Evolutionary conservation across 2,888 invertebrate genomes (phyloP), one percentile per base, ranked within the genome.

Genomic region (Melanargia galathea): DNA sequence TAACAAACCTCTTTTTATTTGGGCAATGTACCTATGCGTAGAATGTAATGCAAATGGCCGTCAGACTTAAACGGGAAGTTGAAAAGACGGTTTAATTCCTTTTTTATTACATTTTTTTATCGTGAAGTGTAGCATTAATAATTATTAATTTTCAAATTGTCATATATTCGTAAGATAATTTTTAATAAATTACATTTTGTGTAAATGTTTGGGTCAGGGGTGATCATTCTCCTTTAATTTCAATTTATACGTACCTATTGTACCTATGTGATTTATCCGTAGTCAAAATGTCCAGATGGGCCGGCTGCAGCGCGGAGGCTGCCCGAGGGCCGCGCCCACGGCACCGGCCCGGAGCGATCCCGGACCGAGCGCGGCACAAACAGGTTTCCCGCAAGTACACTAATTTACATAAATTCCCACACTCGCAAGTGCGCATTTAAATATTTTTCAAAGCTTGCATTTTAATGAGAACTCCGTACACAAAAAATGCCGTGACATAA

Each of bases 331-430:
- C 10, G 45, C 20, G 11, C 45, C 20, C 13, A 11, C 35, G 2
- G n/a, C n/a, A n/a, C 40, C 40, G 11, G 68, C 16, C 16, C 7
- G 40, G 13, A 68, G 51, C 30, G 5, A 8, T 11, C 38, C 7
- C 18, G 43, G 16, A 0, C 40, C 16, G 67, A 80, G 80, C 76
- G 51, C 52, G 58, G 30, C 11, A 72, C 65, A 70, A 84, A 86
- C 89, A 81, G 86, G 89, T 89, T 86, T 73, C 60, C 58, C 62
- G 70, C 82, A 81, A 84, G 85, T 87, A 86, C 84, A 84, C 81
- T 84, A 75, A 86, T 87, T 86, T 82, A 70, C 82, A 89, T 88
- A 85, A 83, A 77, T 87, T 87, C 86, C 76, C 81, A 79, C 69
- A 76, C 60, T 60, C 49, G 48, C 63, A 67, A 67, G 68, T 64